Evolutionary conservation across 1,140 invertebrate genomes (phyloP).

Genomic region (Rhizoglyphus robini): DNA sequence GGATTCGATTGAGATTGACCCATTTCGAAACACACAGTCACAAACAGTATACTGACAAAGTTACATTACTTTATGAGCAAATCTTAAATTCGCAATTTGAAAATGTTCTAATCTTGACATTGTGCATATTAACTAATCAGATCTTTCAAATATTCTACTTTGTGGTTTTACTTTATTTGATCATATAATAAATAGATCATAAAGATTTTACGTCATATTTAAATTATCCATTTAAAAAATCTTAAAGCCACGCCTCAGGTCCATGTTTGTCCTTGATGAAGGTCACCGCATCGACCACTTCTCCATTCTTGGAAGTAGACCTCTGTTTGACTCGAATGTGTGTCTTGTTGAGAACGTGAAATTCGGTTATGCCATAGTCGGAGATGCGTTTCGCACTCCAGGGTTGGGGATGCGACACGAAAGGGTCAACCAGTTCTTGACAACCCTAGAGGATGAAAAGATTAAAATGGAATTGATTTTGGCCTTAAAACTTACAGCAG

Average conservation of each 20-base stretch:
- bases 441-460: conserved; percentile 9
- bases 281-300: not conserved
- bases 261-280: not conserved
- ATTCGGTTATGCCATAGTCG: conserved; percentile 84
- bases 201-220: too few species aligned
- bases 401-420: conserved; percentile 37
- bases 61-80: too few species aligned
- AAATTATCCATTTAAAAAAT: too few species aligned
- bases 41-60: too few species aligned
- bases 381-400: conserved; percentile 71
- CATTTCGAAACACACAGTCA: too few species aligned
- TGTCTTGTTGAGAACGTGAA: conserved; percentile 62
- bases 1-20: too few species aligned
- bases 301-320: conserved; percentile 40
- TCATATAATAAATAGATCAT: too few species aligned
- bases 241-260: not conserved
- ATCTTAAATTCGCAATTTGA: too few species aligned
- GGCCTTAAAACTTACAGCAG: conserved; percentile 45
- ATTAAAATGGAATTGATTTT: conserved; percentile 73
- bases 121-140: too few species aligned
- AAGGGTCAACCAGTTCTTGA: conserved; percentile 36
- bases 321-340: conserved; percentile 84
- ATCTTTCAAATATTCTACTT: too few species aligned
- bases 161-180: too few species aligned
- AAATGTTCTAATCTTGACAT: too few species aligned